Percentiles rank a stretch among this genome's conserved stretches.
Conservation (phyloP, 2,797 vertebrate genomes). For the Sparidentex hasta region DNA sequence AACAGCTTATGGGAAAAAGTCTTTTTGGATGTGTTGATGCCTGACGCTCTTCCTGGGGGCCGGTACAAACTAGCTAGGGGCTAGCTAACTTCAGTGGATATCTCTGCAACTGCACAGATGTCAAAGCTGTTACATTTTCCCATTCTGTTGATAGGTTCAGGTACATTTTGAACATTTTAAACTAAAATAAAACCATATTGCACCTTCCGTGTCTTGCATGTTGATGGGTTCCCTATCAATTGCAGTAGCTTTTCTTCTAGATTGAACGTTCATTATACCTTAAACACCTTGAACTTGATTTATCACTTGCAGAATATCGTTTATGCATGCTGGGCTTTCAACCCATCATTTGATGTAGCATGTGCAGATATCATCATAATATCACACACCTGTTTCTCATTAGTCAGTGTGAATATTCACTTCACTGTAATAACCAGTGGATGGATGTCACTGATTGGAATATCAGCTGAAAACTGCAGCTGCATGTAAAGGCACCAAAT, state of each 20-base stretch:
- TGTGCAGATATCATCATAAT: not conserved
- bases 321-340: not conserved
- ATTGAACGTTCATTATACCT: too few relatives aligned
- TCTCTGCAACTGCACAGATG: too few relatives aligned
- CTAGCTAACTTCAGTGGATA: too few relatives aligned
- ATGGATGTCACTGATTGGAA: conserved; percentile 10
- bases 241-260: not conserved
- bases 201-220: not conserved
- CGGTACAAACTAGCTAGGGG: too few relatives aligned
- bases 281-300: too few relatives aligned
- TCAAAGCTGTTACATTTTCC: too few relatives aligned
- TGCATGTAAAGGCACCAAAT: conserved; percentile 18
- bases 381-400: not conserved
- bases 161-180: too few relatives aligned
- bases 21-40: too few relatives aligned
- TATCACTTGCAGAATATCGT: not conserved
- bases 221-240: not conserved
- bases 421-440: not conserved
- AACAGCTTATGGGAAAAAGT: too few relatives aligned
- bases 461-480: conserved; percentile 1
- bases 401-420: not conserved
- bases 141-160: too few relatives aligned
- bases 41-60: too few relatives aligned
- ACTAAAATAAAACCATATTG: too few relatives aligned
- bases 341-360: not conserved